These are phyloP conservation scores for Cheilosia grossa DNA, from an alignment of 2,888 invertebrate genomes.

Conservation along the genomic window DNA sequence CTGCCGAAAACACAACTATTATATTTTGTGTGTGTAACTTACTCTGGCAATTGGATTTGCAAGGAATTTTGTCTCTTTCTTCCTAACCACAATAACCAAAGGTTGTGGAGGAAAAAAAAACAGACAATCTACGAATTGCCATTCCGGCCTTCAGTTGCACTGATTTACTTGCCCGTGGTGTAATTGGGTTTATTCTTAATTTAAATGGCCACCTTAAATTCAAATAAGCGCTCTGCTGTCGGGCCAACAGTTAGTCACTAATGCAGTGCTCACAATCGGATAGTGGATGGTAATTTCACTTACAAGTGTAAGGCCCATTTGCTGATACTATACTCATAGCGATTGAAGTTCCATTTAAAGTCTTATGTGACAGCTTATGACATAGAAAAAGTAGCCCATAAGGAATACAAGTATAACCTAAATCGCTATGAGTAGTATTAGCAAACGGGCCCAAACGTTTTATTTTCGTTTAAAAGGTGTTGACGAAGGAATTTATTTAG, in stretches of 20 bases:
- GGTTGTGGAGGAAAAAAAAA: not conserved
- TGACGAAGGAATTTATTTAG: no score
- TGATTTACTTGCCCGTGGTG: conserved; percentile 35
- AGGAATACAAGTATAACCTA: no score
- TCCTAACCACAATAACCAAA: conserved; percentile 26
- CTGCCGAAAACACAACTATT: conserved; percentile 48
- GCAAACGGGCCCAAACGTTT: no score
- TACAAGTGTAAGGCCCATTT: no score
- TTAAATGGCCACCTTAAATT: conserved; percentile 38
- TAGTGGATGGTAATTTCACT: not conserved
- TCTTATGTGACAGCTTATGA: no score
- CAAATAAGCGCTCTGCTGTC: conserved; percentile 6
- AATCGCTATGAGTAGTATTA: no score
- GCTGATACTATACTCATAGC: no score
- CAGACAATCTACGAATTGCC: conserved; percentile 7
- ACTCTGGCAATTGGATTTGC: conserved; percentile 44
- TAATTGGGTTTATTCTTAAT: conserved; percentile 51
- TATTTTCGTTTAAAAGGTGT: no score
- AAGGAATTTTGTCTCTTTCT: conserved; percentile 25
- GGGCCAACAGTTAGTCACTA: conserved; percentile 5
- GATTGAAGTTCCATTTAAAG: no score
- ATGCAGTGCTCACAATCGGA: conserved; percentile 1
- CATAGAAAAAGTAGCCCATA: no score
- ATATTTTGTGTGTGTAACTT: conserved; percentile 44
- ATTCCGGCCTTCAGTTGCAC: not conserved